These are phyloP conservation scores for Meloidogyne hapla DNA, from an alignment of 1,140 invertebrate genomes.

Conservation along the genomic window DNA sequence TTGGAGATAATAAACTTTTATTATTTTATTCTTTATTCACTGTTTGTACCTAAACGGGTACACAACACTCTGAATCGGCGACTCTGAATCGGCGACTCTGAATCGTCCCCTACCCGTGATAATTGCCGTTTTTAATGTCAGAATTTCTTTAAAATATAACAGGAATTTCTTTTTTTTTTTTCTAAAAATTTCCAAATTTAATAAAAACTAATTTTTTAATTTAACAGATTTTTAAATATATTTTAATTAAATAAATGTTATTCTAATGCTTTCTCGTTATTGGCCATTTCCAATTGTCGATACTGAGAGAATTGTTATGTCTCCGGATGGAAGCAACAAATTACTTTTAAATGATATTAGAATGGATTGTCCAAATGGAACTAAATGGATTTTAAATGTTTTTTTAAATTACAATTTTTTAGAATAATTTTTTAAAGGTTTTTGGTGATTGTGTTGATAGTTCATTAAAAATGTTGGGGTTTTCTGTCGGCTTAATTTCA, in stretches of 20 bases:
- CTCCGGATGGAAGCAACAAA: not conserved
- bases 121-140: too few relatives aligned
- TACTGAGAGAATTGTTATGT: not conserved
- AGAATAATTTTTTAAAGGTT: conserved; percentile 35
- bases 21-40: too few relatives aligned
- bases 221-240: not conserved
- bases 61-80: too few relatives aligned
- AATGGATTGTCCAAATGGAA: conserved; percentile 41
- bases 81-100: too few relatives aligned
- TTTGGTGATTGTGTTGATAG: conserved; percentile 58
- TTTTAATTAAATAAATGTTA: conserved; percentile 13
- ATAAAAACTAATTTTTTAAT: not conserved
- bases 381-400: conserved; percentile 36
- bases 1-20: too few relatives aligned
- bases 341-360: not conserved
- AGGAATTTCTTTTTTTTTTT: too few relatives aligned
- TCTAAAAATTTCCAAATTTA: too few relatives aligned
- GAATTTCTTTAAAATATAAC: too few relatives aligned
- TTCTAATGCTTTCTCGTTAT: conserved; percentile 22
- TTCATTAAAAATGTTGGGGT: conserved; percentile 42
- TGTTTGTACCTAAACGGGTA: too few relatives aligned
- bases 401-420: conserved; percentile 19
- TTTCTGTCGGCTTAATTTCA: conserved; percentile 49
- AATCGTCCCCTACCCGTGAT: too few relatives aligned
- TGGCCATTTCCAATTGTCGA: conserved; percentile 14